These are phyloP conservation scores for Anaspis maculata DNA, from an alignment of 2,888 invertebrate genomes.

Conservation along the genomic window DNA sequence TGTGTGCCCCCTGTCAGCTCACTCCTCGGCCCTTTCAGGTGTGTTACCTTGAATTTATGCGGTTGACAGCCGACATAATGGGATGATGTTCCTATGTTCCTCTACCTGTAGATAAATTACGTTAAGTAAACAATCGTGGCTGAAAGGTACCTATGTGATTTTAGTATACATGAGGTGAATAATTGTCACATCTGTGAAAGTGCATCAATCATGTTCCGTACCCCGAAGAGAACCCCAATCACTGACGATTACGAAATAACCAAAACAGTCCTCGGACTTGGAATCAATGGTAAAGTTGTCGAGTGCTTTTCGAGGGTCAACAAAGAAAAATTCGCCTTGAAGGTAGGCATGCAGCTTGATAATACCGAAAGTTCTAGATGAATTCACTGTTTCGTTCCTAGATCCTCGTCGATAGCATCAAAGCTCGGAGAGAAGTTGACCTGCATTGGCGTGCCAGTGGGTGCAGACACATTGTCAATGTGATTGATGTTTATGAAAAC, in stretches of 20 bases:
- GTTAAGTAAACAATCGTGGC: too few species aligned
- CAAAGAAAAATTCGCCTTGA: slow-evolving; percentile 79
- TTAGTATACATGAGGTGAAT: too few species aligned
- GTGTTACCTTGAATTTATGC: too few species aligned
- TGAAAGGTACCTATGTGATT: too few species aligned
- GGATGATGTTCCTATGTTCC: too few species aligned
- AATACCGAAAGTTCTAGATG: neutral
- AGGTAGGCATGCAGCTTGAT: slow-evolving; percentile 50
- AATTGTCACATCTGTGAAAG: too few species aligned
- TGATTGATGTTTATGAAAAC: slow-evolving; percentile 93
- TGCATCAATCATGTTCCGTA: too few species aligned
- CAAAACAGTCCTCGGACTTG: slow-evolving; percentile 87
- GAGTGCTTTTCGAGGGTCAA: slow-evolving; percentile 77
- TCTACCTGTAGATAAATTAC: too few species aligned
- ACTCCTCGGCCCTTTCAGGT: too few species aligned
- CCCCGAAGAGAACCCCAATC: slow-evolving; percentile 72
- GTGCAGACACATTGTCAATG: slow-evolving; percentile 87
- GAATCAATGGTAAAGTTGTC: slow-evolving; percentile 98
- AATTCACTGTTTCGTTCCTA: slow-evolving; percentile 35
- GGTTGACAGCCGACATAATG: too few species aligned
- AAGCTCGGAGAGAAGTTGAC: slow-evolving; percentile 91
- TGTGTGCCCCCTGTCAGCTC: too few species aligned
- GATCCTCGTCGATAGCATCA: slow-evolving; percentile 85
- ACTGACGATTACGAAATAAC: slow-evolving; percentile 89
- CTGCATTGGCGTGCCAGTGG: slow-evolving; percentile 90